Evolutionary conservation across 2,113 vertebrate species (phyloP).

Genomic region (Thomomys bottae): DNA sequence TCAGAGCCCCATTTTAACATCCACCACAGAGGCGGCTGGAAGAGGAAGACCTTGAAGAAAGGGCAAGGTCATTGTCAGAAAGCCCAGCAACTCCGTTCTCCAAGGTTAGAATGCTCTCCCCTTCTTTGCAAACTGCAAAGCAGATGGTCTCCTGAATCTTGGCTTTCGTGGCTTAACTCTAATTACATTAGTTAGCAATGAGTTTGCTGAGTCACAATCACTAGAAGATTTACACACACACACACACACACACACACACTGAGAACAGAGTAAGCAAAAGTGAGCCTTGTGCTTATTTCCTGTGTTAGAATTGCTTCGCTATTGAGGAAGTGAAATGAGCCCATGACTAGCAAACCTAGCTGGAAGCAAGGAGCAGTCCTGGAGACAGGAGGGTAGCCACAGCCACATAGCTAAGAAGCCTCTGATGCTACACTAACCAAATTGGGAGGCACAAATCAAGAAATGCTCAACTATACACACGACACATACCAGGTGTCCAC

Average conservation of each 20-base stretch:
- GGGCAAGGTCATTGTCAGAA: constrained; percentile 70
- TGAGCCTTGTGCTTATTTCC: constrained; percentile 45
- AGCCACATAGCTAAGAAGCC: constrained; percentile 63
- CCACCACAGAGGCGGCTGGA: constrained; percentile 54
- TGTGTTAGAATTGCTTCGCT: constrained; percentile 47
- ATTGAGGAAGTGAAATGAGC: constrained; percentile 62
- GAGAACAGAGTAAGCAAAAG: not conserved
- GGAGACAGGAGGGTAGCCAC: not conserved
- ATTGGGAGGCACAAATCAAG: constrained; percentile 56
- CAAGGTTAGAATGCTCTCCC: constrained; percentile 63
- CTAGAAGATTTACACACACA: constrained; percentile 32
- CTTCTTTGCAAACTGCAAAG: constrained; percentile 56
- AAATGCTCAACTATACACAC: not conserved
- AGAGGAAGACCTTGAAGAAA: constrained; percentile 62
- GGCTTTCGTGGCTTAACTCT: constrained; percentile 65
- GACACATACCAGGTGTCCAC: constrained; percentile 21
- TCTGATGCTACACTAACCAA: constrained; percentile 9
- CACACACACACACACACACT: not conserved
- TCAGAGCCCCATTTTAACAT: constrained; percentile 61
- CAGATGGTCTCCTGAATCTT: constrained; percentile 70
- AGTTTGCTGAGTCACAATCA: constrained; percentile 65
- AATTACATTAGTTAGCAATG: constrained; percentile 75
- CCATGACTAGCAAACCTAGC: constrained; percentile 49
- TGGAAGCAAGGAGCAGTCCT: not conserved
- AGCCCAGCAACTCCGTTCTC: constrained; percentile 60